A percentile compares a stretch with the other conserved stretches of the same genome.
Conservation (phyloP, 2,113 vertebrate genomes). For the Panurus biarmicus region DNA sequence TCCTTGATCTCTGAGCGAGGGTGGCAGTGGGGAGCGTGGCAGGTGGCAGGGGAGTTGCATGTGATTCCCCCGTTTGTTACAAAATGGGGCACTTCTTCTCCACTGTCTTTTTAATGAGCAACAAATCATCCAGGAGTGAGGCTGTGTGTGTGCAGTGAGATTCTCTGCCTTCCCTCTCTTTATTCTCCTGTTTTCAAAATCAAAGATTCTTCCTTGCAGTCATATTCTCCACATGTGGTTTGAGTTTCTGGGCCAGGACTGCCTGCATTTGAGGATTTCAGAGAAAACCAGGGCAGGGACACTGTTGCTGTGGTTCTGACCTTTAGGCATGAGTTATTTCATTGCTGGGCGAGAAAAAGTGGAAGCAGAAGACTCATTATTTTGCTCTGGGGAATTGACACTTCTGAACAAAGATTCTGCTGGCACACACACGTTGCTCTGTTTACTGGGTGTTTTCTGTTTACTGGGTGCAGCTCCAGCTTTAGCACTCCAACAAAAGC, state of each 20-base stretch:
- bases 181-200: not conserved
- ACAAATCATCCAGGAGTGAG: not conserved
- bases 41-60: not conserved
- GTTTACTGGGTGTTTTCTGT: not conserved
- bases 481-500: not conserved
- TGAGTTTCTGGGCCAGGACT: not conserved
- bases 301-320: not conserved
- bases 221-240: not conserved
- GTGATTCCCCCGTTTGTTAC: not conserved
- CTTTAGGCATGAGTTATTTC: not conserved
- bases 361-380: not conserved
- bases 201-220: not conserved
- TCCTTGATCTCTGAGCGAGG: not conserved
- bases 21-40: not conserved
- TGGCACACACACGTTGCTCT: not conserved
- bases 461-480: not conserved
- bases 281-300: not conserved
- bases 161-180: not conserved
- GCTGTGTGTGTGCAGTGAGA: rapidly evolving
- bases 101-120: not conserved
- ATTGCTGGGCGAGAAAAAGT: not conserved
- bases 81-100: not conserved
- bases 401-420: not conserved
- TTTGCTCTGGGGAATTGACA: not conserved
- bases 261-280: not conserved